Conservation (phyloP, 2,113 vertebrate species). For the Mustela lutreola region DNA sequence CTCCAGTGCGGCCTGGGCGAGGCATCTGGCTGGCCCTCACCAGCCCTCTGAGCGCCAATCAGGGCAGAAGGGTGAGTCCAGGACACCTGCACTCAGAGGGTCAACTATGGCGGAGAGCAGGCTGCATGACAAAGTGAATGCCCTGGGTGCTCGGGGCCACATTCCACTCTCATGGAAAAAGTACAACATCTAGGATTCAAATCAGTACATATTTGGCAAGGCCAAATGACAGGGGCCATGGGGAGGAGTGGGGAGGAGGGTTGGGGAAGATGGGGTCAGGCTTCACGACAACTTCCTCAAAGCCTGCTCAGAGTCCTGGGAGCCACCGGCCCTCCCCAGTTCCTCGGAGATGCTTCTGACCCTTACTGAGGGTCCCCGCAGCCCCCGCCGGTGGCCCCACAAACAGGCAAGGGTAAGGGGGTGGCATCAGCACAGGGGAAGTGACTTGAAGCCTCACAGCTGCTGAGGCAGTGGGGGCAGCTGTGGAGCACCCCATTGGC, state of each 20-base stretch:
- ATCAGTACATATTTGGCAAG: background rate
- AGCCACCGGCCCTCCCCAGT: background rate
- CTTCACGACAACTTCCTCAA: background rate
- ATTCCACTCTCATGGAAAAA: background rate
- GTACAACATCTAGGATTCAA: background rate
- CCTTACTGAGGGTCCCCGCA: background rate
- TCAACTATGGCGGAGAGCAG: too few relatives aligned
- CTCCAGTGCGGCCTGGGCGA: too few relatives aligned
- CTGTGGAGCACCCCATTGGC: accelerated
- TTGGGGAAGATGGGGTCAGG: background rate
- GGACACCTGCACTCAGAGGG: background rate
- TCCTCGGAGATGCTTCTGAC: background rate
- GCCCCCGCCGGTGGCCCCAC: background rate
- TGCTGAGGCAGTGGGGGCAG: background rate
- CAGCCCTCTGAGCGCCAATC: accelerated
- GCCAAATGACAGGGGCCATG: accelerated
- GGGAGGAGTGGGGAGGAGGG: background rate
- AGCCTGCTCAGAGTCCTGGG: background rate
- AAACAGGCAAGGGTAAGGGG: background rate
- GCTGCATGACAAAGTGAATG: background rate
- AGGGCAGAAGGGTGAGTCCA: background rate
- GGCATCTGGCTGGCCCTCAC: background rate
- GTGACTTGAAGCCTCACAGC: too few relatives aligned
- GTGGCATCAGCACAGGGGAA: accelerated
- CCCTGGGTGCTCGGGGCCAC: too few relatives aligned